Percentiles rank a stretch among this genome's conserved stretches.
Conservation (phyloP, 2,113 vertebrate genomes). For the Lagopus leucura region DNA sequence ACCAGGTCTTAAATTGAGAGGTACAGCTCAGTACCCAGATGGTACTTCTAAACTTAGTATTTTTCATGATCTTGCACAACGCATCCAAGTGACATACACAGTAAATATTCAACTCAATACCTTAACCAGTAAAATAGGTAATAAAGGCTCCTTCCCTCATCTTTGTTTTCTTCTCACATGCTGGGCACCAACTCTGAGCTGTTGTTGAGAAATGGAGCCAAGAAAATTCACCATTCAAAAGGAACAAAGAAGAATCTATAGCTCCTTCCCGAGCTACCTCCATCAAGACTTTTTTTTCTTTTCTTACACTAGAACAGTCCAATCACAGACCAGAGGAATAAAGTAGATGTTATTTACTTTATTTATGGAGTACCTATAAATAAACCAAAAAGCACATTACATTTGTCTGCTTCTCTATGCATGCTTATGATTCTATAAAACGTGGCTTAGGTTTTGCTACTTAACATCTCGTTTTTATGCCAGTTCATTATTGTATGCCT, state of each 20-base stretch:
- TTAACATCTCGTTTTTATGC: constrained; percentile 18
- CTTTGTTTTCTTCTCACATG: not conserved
- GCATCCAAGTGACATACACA: not conserved
- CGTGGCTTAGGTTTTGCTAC: not conserved
- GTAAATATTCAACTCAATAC: not conserved
- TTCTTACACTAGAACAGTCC: not conserved
- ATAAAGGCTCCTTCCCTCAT: not conserved
- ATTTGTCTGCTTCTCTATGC: not conserved
- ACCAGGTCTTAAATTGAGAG: fast-evolving
- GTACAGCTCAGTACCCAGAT: not conserved
- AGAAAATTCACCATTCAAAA: not conserved
- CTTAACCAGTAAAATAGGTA: not conserved
- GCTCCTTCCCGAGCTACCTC: not conserved
- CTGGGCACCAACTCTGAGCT: not conserved
- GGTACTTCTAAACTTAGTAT: not conserved
- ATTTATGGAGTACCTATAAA: not conserved
- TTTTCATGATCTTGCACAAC: not conserved
- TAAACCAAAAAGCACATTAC: not conserved
- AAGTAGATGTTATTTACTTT: not conserved
- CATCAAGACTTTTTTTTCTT: not conserved
- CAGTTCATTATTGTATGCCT: constrained; percentile 11
- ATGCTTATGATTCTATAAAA: not conserved
- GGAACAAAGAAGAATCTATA: not conserved
- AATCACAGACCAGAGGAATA: not conserved
- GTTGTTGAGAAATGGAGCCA: not conserved